Evolutionary conservation across 2,888 invertebrate species (phyloP).

Genomic region (Eledona agricola): DNA sequence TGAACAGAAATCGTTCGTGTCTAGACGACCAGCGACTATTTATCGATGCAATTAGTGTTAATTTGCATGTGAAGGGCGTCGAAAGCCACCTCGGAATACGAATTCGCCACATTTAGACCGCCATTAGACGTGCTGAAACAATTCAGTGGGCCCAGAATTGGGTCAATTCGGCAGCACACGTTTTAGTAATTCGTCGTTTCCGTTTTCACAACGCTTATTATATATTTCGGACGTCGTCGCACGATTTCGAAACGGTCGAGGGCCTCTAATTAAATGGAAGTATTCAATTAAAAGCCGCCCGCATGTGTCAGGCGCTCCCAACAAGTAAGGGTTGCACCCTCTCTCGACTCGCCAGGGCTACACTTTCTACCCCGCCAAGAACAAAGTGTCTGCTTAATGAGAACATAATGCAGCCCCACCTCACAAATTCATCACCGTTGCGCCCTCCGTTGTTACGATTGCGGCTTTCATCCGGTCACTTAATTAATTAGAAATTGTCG

Average conservation of each 20-base stretch:
- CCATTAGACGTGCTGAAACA: slow-evolving; percentile 37
- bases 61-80: too few relatives aligned
- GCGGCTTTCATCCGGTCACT: slow-evolving; percentile 15
- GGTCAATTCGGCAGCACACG: slow-evolving; percentile 37
- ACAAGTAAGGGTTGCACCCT: too few relatives aligned
- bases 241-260: slow-evolving; percentile 23
- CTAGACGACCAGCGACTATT: too few relatives aligned
- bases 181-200: slow-evolving; percentile 36
- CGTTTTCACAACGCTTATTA: slow-evolving; percentile 28
- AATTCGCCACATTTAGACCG: slow-evolving; percentile 22
- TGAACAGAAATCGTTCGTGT: too few relatives aligned
- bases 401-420: slow-evolving; percentile 29
- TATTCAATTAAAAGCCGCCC: slow-evolving; percentile 32
- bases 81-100: too few relatives aligned
- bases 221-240: slow-evolving; percentile 8
- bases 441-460: slow-evolving; percentile 11
- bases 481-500: slow-evolving; percentile 22
- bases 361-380: slow-evolving; percentile 23
- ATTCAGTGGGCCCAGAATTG: slow-evolving; percentile 35
- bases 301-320: slow-evolving; percentile 19
- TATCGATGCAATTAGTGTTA: too few relatives aligned
- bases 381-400: slow-evolving; percentile 14
- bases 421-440: slow-evolving; percentile 20
- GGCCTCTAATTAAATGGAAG: slow-evolving; percentile 35
- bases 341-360: too few relatives aligned